These are phyloP conservation scores for Ambastaia sidthimunki DNA, from an alignment of 2,797 vertebrate genomes.

Conservation along the genomic window DNA sequence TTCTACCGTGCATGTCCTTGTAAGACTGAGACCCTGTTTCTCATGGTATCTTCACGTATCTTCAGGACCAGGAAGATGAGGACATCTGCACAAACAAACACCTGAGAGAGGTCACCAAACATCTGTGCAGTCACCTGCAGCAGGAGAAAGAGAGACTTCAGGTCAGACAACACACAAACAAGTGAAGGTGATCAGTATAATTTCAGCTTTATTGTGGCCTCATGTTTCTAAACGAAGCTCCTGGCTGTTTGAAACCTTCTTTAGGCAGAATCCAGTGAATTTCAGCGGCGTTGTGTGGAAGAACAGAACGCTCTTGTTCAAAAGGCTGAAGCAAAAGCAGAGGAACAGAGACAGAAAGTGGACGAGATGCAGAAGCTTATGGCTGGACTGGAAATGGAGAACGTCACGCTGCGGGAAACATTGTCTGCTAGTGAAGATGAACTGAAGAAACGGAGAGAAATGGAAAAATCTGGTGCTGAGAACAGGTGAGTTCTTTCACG, in stretches of 20 bases:
- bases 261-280: constrained; percentile 71
- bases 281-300: constrained; percentile 68
- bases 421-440: constrained; percentile 79
- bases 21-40: background rate
- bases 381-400: constrained; percentile 82
- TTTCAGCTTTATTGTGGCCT: background rate
- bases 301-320: constrained; percentile 71
- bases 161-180: constrained; percentile 73
- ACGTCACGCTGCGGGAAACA: constrained; percentile 74
- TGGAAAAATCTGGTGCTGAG: constrained; percentile 66
- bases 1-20: background rate
- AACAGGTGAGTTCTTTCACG: constrained; percentile 52
- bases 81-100: constrained; percentile 72
- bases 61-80: constrained; percentile 66
- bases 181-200: background rate
- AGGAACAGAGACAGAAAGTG: constrained; percentile 70
- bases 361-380: constrained; percentile 84
- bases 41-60: background rate
- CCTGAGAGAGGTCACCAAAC: constrained; percentile 76
- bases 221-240: background rate
- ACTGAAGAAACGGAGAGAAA: constrained; percentile 75
- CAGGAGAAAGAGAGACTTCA: constrained; percentile 79
- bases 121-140: constrained; percentile 79
- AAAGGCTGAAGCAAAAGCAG: constrained; percentile 67
- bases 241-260: constrained; percentile 14